These are phyloP conservation scores for Sthenelais limicola DNA, from an alignment of 2,888 invertebrate genomes.

Conservation along the genomic window DNA sequence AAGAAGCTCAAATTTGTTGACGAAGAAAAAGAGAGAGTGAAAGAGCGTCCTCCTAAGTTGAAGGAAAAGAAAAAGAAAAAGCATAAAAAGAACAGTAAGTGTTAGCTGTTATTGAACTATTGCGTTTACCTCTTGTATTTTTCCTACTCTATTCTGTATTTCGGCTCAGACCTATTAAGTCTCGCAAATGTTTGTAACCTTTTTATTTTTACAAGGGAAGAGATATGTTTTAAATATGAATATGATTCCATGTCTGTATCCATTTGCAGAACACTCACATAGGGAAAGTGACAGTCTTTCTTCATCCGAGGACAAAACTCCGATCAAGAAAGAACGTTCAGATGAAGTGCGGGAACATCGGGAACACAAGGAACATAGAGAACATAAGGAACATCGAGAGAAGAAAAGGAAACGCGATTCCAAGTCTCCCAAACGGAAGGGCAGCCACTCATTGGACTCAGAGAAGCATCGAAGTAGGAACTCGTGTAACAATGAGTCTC, in stretches of 20 bases:
- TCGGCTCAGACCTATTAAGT: no score
- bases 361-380: neutral
- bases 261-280: no score
- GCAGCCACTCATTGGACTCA: conserved; percentile 1
- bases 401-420: conserved; percentile 9
- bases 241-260: no score
- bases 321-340: conserved; percentile 19
- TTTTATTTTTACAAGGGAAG: no score
- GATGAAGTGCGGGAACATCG: conserved; percentile 7
- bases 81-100: conserved; percentile 36
- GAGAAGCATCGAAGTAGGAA: conserved; percentile 26
- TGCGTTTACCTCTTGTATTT: no score
- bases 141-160: no score
- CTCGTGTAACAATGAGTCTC: conserved; percentile 27
- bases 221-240: no score
- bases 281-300: conserved; percentile 27
- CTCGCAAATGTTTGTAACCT: no score
- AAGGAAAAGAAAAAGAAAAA: conserved; percentile 32
- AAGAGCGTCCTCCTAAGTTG: conserved; percentile 22
- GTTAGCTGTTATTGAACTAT: neutral
- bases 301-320: conserved; percentile 31
- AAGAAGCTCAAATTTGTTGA: conserved; percentile 29
- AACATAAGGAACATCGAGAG: conserved; percentile 22
- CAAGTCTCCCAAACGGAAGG: conserved; percentile 15
- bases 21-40: conserved; percentile 17